Evolutionary conservation across 1,140 invertebrate species (phyloP), one percentile per base, ranked within the genome.

Genomic region (Hyles vespertilio): DNA sequence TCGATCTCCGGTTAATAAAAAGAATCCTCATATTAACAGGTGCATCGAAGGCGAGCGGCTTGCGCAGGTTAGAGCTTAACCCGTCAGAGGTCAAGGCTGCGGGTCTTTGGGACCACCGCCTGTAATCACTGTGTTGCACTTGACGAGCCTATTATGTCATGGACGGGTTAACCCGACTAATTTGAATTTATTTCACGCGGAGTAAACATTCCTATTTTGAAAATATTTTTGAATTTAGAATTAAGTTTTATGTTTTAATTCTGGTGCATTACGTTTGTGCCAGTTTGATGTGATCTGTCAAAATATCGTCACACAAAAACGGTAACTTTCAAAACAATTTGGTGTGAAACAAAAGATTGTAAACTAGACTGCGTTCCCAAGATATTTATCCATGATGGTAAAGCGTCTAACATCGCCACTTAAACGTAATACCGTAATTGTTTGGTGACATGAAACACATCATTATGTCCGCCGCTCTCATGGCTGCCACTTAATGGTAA

Each of bases 391-490:
- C 58, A 49, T 53, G 22, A 40, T 8, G 36, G 36, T 40, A 40
- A 5, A 32, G 48, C 64, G 54, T 59, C 59, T 67, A 72, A 69
- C 67, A 57, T 58, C 56, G 6, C 49, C 46, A 54, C 43, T 53
- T 63, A 53, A 22, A 40, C 36, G 4, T 40, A 40, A 40, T 40
- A 58, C 53, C 44, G 22, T 71, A 74, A 74, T 74, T 67, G 68
- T 74, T 71, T 69, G 65, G 59, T 65, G 72, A 67, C 72, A 65
- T 56, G 68, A 61, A 56, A 62, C 57, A 57, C 11, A 12, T 65
- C 50, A 67, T 69, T 67, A 65, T 33, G 11, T 6, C 11, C 32
- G 22, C 48, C 48, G 48, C 48, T 50, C 8, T 50, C 36, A 40
- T 40, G 36, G 36, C 36, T 40, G 36, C 36, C 36, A 40, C 36